A percentile compares a stretch with the other conserved stretches of the same genome.
These are phyloP conservation scores for Heteractis magnifica DNA, from an alignment of 92 coral and sea anemone genomes.

Conservation along the genomic window DNA sequence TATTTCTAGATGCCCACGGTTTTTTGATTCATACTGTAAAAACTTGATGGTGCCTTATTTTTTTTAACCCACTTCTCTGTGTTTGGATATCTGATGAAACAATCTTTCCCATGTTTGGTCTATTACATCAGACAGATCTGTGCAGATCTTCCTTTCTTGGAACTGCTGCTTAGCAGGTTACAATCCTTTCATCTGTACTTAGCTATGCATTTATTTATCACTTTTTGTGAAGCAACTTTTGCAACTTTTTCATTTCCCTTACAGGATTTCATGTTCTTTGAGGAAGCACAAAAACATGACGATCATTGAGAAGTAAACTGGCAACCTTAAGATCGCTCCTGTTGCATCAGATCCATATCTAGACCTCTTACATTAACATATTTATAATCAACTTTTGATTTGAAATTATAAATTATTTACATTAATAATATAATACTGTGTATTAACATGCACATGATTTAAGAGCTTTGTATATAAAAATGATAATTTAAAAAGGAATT, in stretches of 20 bases:
- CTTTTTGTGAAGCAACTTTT: not conserved
- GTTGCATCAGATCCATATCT: not conserved
- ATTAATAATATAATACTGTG: not conserved
- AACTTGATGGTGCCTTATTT: too few relatives aligned
- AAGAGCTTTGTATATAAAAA: too few relatives aligned
- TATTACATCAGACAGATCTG: too few relatives aligned
- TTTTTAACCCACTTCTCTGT: too few relatives aligned
- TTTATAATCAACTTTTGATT: not conserved
- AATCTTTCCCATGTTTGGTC: too few relatives aligned
- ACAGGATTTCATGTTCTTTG: slow-evolving; percentile 97
- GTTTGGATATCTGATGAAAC: too few relatives aligned
- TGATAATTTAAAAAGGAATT: too few relatives aligned
- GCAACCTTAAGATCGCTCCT: not conserved
- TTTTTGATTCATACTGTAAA: too few relatives aligned
- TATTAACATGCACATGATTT: not conserved
- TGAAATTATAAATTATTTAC: not conserved
- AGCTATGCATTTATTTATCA: not conserved
- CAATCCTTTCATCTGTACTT: too few relatives aligned
- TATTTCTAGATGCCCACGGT: too few relatives aligned
- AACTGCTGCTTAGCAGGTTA: too few relatives aligned
- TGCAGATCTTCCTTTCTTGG: too few relatives aligned
- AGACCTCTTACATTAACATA: not conserved
- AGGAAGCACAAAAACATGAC: slow-evolving; percentile 58
- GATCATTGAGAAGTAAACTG: slow-evolving; percentile 8
- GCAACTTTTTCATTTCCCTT: not conserved